These are phyloP conservation scores for Glossosoma conforme DNA, from an alignment of 1,140 invertebrate species.

Conservation along the genomic window DNA sequence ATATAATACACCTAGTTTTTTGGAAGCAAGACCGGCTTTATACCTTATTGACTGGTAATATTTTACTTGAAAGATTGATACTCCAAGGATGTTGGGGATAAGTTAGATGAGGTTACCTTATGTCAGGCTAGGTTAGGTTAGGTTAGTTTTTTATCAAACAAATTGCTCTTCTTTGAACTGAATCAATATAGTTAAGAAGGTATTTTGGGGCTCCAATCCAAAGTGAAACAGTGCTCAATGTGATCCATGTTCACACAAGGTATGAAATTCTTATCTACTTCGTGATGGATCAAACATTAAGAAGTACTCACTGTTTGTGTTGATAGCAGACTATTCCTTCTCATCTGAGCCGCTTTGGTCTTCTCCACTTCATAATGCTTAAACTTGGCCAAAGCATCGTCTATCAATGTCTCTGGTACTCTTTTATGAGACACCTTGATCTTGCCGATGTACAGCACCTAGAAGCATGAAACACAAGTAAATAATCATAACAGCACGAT, in stretches of 20 bases:
- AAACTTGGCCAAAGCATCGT: constrained; percentile 84
- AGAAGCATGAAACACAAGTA: constrained; percentile 30
- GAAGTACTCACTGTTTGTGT: constrained; percentile 38
- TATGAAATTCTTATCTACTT: neutral
- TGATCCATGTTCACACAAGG: too few relatives aligned
- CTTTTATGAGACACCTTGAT: constrained; percentile 79
- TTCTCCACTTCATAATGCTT: constrained; percentile 71
- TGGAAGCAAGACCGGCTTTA: too few relatives aligned
- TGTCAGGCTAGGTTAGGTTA: neutral
- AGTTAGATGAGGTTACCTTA: neutral
- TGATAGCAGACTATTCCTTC: constrained; percentile 44
- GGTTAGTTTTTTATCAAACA: constrained; percentile 2
- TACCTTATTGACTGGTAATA: too few relatives aligned
- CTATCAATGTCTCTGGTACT: constrained; percentile 82
- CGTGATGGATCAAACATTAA: neutral
- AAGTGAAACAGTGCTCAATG: too few relatives aligned
- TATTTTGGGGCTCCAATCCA: too few relatives aligned
- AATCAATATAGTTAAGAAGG: too few relatives aligned
- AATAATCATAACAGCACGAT: constrained; percentile 9
- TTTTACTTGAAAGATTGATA: too few relatives aligned
- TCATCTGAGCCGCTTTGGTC: constrained; percentile 48
- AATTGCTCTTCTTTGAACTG: too few relatives aligned
- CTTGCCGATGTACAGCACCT: constrained; percentile 86
- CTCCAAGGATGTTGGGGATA: too few relatives aligned
- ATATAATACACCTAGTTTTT: too few relatives aligned